Evolutionary conservation across 2,113 vertebrate species (phyloP), one percentile per base, ranked within the genome.

Genomic region (Burhinus bistriatus): DNA sequence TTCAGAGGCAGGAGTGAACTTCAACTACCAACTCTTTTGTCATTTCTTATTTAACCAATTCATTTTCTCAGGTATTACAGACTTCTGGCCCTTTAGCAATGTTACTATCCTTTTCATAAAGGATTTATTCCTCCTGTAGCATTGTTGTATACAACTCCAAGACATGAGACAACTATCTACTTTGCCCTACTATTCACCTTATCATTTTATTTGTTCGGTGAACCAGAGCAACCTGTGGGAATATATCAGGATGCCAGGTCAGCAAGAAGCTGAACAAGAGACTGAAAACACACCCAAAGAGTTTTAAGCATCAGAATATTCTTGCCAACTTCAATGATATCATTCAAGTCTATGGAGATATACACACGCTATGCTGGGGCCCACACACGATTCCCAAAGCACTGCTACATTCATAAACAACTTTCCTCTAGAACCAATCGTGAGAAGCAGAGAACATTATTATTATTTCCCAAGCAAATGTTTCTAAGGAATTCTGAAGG

Each of bases 341-440:
- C 30, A 21, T 57, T 26, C 23, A 69, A 55, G 47, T 9, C 62
- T 22, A 6, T 3, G 3, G 34, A 61, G 20, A 59, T 19, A 4
- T 14, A 7, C 3, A 5, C 0, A 0, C 0, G 1, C 23, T 49
- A 0, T 22, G 5, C 40, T 73, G 44, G 12, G 27, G 5, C 36
- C 19, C 47, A 58, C 21, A n/a, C 3, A 3, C 1, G 11, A 70
- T 12, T 61, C 42, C 22, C 45, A 86, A 65, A 55, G 9, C 15
- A 47, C 26, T 21, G 1, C 27, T n/a, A 23, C 22, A 58, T 45
- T 40, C 7, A 57, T 27, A 19, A 59, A 44, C 20, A 51, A 1
- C 16, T 71, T 59, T 6, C 9, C 49, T 61, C 14, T 55, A 38
- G 5, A 89, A 8, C 10, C 12, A n/a, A 3, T 34, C 22, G 36